A percentile compares a stretch with the other conserved stretches of the same genome.
phyloP scores from a whole-genome alignment of 2,113 vertebrate genomes.

The Phyllostomus hastatus region DNA sequence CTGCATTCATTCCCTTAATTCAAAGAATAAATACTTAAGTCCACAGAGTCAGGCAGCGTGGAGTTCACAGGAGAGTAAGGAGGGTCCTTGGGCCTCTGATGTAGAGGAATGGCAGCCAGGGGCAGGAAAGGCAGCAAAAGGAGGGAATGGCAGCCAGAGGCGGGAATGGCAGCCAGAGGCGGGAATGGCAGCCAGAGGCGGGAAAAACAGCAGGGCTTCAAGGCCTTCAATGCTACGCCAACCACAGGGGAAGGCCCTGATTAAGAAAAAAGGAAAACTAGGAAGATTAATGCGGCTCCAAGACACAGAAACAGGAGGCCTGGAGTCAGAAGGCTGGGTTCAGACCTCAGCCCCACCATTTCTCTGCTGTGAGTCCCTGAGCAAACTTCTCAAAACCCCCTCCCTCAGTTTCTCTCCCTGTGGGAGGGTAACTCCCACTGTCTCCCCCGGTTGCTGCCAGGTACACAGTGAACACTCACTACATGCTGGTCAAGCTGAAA shows the following conservation, averaged over 20 bases:
- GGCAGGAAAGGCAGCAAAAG: not conserved
- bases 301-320: not conserved
- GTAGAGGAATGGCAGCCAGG: not conserved
- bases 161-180: not conserved
- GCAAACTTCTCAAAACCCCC: constrained; percentile 11
- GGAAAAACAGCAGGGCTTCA: not conserved
- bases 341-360: not conserved
- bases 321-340: not conserved
- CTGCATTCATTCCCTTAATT: not conserved
- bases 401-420: not conserved
- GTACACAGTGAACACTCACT: not conserved
- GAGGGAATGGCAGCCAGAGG: not conserved
- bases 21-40: not conserved
- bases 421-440: not conserved
- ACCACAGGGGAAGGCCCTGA: not conserved
- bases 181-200: not conserved
- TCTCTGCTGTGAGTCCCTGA: not conserved
- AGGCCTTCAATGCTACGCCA: not conserved
- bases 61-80: not conserved
- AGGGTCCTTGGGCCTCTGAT: not conserved
- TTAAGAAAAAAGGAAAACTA: not conserved
- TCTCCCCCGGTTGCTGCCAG: not conserved
- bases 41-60: not conserved
- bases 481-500: not conserved
- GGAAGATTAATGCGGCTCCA: not conserved